Conservation (phyloP, 2,888 invertebrate species). For the Petrophora chlorosata region DNA sequence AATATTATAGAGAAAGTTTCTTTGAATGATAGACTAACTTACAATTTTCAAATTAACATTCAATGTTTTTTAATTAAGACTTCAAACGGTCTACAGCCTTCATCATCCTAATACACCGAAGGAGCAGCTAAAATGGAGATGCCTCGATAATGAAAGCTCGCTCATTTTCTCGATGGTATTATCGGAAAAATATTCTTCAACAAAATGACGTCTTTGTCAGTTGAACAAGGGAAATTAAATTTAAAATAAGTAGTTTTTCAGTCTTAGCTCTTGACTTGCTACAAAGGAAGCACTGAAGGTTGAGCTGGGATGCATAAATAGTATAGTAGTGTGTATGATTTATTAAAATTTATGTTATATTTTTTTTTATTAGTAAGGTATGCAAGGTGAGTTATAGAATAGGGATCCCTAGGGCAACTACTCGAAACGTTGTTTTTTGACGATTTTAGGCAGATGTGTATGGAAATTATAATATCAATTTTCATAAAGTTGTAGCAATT, state of each 20-base stretch:
- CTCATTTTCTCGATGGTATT: slow-evolving; percentile 17
- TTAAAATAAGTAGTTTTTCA: slow-evolving; percentile 19
- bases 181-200: slow-evolving; percentile 21
- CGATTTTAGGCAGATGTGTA: too few species aligned
- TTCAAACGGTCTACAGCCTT: neutral
- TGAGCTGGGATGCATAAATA: neutral
- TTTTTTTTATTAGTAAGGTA: too few species aligned
- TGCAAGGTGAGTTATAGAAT: too few species aligned
- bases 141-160: slow-evolving; percentile 9
- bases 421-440: too few species aligned
- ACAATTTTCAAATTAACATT: too few species aligned
- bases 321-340: too few species aligned
- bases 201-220: slow-evolving; percentile 17
- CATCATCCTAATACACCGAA: neutral
- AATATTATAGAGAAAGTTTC: too few species aligned
- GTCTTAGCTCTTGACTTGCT: slow-evolving; percentile 6
- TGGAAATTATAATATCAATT: too few species aligned
- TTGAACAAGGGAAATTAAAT: slow-evolving; percentile 23
- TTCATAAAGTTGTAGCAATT: too few species aligned
- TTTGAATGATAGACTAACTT: too few species aligned
- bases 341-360: too few species aligned
- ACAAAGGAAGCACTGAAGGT: slow-evolving; percentile 2
- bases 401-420: too few species aligned
- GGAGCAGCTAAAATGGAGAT: slow-evolving; percentile 3
- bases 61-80: neutral